A percentile compares a stretch with the other conserved stretches of the same genome.
phyloP scores from a whole-genome alignment of 1,140 invertebrate genomes.

The Drosophila asahinai region DNA sequence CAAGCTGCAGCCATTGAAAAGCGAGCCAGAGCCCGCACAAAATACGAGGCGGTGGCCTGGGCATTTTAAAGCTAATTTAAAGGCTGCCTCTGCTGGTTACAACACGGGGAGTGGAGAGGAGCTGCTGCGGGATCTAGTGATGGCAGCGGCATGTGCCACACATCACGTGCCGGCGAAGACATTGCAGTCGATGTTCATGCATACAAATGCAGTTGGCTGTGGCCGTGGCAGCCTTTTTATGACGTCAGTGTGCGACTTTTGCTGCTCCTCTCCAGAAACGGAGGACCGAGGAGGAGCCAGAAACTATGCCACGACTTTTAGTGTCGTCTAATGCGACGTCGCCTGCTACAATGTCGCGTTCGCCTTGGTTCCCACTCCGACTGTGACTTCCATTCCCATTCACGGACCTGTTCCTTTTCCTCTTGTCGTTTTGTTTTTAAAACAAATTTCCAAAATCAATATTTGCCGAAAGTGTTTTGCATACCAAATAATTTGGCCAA shows the following conservation, averaged over 20 bases:
- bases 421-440: slow-evolving; percentile 58
- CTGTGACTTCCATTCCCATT: slow-evolving; percentile 6
- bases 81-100: slow-evolving; percentile 21
- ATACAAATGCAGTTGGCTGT: slow-evolving; percentile 68
- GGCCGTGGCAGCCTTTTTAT: slow-evolving; percentile 60
- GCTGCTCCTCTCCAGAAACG: slow-evolving; percentile 31
- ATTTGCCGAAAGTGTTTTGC: slow-evolving; percentile 83
- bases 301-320: slow-evolving; percentile 74
- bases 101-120: neutral
- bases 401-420: slow-evolving; percentile 10
- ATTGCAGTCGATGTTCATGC: slow-evolving; percentile 71
- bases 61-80: slow-evolving; percentile 77
- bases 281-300: slow-evolving; percentile 9
- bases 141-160: slow-evolving; percentile 69
- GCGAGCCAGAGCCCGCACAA: slow-evolving; percentile 37
- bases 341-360: slow-evolving; percentile 68
- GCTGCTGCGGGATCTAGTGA: neutral
- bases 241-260: slow-evolving; percentile 74
- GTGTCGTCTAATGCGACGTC: slow-evolving; percentile 60
- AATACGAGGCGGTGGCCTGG: slow-evolving; percentile 39
- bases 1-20: slow-evolving; percentile 64
- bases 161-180: slow-evolving; percentile 78
- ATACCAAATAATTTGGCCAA: slow-evolving; percentile 82
- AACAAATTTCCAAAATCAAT: slow-evolving; percentile 83
- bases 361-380: neutral